Percentiles rank a stretch among this genome's conserved stretches.
phyloP scores from a whole-genome alignment of 2,797 vertebrate species.

The Tachyglossus aculeatus region DNA sequence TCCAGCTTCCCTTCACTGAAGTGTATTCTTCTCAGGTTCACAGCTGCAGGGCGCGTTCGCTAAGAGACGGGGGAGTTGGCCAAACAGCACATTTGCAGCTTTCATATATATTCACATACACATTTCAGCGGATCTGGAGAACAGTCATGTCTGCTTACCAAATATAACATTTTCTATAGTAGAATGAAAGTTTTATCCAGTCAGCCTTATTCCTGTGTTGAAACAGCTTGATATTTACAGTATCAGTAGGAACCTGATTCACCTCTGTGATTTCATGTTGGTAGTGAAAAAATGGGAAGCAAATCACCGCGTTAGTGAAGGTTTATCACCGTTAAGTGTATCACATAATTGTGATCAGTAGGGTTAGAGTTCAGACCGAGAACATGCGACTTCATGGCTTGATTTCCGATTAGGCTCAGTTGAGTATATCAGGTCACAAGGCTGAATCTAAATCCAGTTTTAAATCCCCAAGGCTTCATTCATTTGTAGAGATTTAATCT shows the following conservation, averaged over 20 bases:
- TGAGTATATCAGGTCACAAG: neutral
- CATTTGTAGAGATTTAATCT: neutral
- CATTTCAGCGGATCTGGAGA: constrained; percentile 9
- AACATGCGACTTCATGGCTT: neutral
- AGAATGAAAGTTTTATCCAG: neutral
- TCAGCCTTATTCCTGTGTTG: neutral
- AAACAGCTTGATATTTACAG: neutral
- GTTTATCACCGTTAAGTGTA: neutral
- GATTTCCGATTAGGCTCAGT: neutral
- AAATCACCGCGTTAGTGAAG: neutral
- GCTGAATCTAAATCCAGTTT: constrained; percentile 6
- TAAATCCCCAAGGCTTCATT: neutral
- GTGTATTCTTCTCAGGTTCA: neutral
- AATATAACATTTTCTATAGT: neutral
- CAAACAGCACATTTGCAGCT: neutral
- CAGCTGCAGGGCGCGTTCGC: neutral
- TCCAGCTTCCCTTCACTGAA: neutral
- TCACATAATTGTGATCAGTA: neutral
- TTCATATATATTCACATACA: neutral
- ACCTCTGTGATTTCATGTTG: neutral
- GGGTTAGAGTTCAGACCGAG: neutral
- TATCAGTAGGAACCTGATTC: constrained; percentile 5
- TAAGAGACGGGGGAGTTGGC: neutral
- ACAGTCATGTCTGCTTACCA: constrained; percentile 4
- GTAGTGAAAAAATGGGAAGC: neutral